phyloP scores from a whole-genome alignment of 2,888 invertebrate species.

The Lasioglossum pauxillum region DNA sequence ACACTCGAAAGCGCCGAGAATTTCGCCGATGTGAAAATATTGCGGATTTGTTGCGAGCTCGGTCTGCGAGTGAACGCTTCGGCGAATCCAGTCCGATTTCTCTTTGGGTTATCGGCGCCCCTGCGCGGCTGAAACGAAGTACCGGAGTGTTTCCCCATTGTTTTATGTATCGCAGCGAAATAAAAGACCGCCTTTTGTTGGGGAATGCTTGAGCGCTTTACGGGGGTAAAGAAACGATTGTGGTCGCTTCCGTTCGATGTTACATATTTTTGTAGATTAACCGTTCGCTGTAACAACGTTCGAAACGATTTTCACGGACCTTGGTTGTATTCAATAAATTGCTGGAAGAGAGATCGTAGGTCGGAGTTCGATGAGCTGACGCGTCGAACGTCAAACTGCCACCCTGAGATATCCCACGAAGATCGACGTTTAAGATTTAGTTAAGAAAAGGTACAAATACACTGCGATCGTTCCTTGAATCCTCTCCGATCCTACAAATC shows the following conservation, averaged over 20 bases:
- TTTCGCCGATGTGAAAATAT: neutral
- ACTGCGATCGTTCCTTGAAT: neutral
- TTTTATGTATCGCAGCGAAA: neutral
- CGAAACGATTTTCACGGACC: neutral
- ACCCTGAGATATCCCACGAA: neutral
- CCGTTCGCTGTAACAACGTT: neutral
- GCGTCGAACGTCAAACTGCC: neutral
- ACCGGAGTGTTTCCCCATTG: neutral
- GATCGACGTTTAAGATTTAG: neutral
- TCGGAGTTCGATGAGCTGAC: neutral
- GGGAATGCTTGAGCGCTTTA: neutral
- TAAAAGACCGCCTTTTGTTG: neutral
- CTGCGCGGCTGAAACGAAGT: neutral
- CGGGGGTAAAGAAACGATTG: neutral
- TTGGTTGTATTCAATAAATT: neutral
- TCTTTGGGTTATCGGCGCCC: neutral
- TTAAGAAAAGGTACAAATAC: neutral
- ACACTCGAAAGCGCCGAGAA: neutral
- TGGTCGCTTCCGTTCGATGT: neutral
- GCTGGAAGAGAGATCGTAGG: neutral
- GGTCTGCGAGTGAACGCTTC: neutral
- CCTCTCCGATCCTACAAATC: neutral
- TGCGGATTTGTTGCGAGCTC: neutral
- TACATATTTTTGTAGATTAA: neutral
- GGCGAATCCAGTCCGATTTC: neutral